phyloP scores from a whole-genome alignment of 2,888 invertebrate species.

The Acronicta psi region DNA sequence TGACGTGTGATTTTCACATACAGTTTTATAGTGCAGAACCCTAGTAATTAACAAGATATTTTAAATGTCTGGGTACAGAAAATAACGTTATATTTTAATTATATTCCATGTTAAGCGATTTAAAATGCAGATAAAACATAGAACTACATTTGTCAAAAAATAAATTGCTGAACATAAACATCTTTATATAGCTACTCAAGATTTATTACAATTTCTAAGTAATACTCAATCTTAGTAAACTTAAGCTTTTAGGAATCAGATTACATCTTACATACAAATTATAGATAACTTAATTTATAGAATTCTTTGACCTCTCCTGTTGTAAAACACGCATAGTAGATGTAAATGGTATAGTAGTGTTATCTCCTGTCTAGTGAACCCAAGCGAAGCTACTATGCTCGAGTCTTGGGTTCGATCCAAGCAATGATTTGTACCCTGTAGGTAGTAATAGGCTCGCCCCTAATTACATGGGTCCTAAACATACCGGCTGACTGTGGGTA shows the following conservation, averaged over 20 bases:
- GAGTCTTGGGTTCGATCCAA: too few species aligned
- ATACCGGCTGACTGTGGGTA: too few species aligned
- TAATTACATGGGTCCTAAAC: too few species aligned
- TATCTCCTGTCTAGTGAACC: too few species aligned
- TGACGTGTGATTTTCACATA: too few species aligned
- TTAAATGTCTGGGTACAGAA: neutral
- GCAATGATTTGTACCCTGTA: too few species aligned
- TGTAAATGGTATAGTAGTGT: too few species aligned
- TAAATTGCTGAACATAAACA: constrained; percentile 19
- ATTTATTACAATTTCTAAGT: constrained; percentile 22
- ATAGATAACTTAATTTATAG: constrained; percentile 1
- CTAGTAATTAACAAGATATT: neutral
- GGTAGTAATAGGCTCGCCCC: too few species aligned
- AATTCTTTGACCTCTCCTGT: neutral
- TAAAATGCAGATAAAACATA: neutral
- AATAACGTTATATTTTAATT: neutral
- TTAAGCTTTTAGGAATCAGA: neutral
- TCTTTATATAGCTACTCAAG: constrained; percentile 14
- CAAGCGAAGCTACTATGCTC: too few species aligned
- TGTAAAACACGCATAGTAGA: neutral
- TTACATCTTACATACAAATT: neutral
- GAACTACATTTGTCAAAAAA: constrained; percentile 31
- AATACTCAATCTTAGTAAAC: constrained; percentile 9
- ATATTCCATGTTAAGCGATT: constrained; percentile 4
- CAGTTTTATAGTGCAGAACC: neutral